Evolutionary conservation across 2,888 invertebrate genomes (phyloP), one percentile per base, ranked within the genome.

Genomic region (Melinaea marsaeus): DNA sequence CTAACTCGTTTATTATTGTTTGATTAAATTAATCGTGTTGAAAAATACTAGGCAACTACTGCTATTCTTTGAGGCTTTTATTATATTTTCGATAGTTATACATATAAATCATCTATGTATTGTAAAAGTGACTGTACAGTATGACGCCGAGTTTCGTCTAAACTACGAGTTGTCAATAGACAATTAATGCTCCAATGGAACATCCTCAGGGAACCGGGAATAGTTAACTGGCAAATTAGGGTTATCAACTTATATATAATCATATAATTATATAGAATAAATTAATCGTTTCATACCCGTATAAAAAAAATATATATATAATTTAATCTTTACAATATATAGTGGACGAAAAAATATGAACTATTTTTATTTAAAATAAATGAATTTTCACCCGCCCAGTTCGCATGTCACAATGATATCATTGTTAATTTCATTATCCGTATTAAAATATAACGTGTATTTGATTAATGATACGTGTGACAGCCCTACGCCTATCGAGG

Each of bases 401-500:
- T 51, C 11, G 51, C 51, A 11, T 51, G 51, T 51, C 22, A n/a
- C 32, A 32, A 51, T n/a, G 32, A 32, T 6, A 3, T n/a, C 32
- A 32, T n/a, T n/a, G 22, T 22, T 51, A 51, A 51, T 51, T 51
- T 51, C 22, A 51, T 51, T 51, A 51, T 51, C 32, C 32, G 32
- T 32, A 51, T 51, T 51, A 32, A 32, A 32, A 32, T 51, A 32
- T 51, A 51, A 32, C 32, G 51, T 51, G 51, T 32, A 51, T 32
- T 32, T 51, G 32, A 51, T 51, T 51, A 51, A 51, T 51, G 32
- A 32, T n/a, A n/a, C 51, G 7, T 32, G 22, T 51, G 51, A 51
- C 56, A 61, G 11, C 61, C 61, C 56, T 61, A 61, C 45, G 35
- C 35, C 46, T 56, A 46, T 72, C 71, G 70, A 74, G 71, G 70